These are phyloP conservation scores for Morus bassanus DNA, from an alignment of 2,797 vertebrate genomes.

Conservation along the genomic window DNA sequence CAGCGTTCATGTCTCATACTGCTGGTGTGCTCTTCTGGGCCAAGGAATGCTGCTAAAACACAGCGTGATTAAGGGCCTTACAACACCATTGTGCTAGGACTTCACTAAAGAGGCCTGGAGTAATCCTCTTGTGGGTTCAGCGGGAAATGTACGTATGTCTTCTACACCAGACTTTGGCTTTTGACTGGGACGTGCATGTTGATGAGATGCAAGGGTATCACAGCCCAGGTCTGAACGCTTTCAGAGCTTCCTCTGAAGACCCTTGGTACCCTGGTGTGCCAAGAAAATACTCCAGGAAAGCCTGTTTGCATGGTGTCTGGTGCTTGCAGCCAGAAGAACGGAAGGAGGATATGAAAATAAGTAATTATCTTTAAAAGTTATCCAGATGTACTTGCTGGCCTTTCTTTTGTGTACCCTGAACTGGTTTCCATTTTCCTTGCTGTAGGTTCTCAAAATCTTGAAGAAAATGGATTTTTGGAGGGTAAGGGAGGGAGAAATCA, in stretches of 20 bases:
- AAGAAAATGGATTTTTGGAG: neutral
- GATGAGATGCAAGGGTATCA: neutral
- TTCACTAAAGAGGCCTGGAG: neutral
- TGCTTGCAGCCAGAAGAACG: neutral
- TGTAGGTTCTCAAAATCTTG: neutral
- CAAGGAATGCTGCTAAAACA: constrained; percentile 45
- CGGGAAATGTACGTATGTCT: fast-evolving
- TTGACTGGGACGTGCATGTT: neutral
- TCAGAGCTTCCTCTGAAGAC: neutral
- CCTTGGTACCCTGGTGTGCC: neutral
- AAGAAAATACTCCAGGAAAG: neutral
- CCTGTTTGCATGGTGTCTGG: neutral
- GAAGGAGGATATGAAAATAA: neutral
- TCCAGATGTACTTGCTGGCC: neutral
- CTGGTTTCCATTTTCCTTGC: neutral
- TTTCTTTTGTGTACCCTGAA: neutral
- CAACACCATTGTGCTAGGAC: constrained; percentile 29
- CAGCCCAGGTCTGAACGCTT: neutral
- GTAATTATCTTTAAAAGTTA: neutral
- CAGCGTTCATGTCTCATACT: constrained; percentile 25
- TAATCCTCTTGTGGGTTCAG: neutral
- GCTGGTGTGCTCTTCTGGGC: constrained; percentile 51
- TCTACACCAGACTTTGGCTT: neutral
- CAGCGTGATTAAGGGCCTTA: constrained; percentile 18
- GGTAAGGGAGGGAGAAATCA: neutral